phyloP scores from a whole-genome alignment of 2,113 vertebrate genomes.

The Chaenogobius annularis region DNA sequence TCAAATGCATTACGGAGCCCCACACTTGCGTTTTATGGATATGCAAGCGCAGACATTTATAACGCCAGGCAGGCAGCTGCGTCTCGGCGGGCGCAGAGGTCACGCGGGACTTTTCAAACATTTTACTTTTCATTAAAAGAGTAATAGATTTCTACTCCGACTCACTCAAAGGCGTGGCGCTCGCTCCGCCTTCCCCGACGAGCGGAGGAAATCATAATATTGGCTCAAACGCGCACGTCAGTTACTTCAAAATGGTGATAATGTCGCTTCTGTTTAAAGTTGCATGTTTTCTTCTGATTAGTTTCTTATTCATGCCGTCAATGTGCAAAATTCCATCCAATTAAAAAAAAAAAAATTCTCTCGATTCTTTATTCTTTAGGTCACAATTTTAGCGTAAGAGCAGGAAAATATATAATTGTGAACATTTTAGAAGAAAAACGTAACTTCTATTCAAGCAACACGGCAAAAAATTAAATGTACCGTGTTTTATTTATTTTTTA shows the following conservation, averaged over 20 bases:
- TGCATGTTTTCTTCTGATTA: too few relatives aligned
- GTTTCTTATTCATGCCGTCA: too few relatives aligned
- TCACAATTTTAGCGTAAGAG: too few relatives aligned
- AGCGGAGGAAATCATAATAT: not conserved
- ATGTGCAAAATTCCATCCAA: too few relatives aligned
- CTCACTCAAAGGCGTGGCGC: not conserved
- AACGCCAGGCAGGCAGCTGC: constrained; percentile 1
- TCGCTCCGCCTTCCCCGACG: not conserved
- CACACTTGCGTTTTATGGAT: constrained; percentile 19
- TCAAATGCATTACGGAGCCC: constrained; percentile 42
- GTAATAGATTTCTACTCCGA: not conserved
- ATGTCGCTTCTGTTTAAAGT: too few relatives aligned
- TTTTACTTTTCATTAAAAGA: constrained; percentile 13
- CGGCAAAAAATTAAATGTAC: too few relatives aligned
- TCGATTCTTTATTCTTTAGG: too few relatives aligned
- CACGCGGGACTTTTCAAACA: constrained; percentile 13
- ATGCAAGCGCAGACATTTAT: constrained; percentile 9
- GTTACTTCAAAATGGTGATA: not conserved
- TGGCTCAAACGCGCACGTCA: not conserved
- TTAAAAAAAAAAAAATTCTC: too few relatives aligned
- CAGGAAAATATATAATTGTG: too few relatives aligned
- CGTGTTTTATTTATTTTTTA: too few relatives aligned
- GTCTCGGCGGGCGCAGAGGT: constrained; percentile 12
- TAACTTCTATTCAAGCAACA: too few relatives aligned
- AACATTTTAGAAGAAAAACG: too few relatives aligned